Conservation (phyloP, 2,797 vertebrate genomes). For the Rhinatrema bivittatum region DNA sequence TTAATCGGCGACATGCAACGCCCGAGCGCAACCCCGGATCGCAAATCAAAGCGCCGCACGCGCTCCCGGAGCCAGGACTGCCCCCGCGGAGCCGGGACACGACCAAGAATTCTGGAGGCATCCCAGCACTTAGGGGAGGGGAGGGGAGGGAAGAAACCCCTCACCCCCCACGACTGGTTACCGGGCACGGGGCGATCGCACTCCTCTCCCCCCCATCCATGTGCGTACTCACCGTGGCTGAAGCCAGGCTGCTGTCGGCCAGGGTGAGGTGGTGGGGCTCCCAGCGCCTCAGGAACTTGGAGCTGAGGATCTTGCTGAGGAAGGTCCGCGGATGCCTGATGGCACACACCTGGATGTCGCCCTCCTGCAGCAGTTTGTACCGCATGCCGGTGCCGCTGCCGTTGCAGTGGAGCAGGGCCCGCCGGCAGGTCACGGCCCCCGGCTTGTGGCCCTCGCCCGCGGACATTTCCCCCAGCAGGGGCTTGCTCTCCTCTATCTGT, state of each 20-base stretch:
- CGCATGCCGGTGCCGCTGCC: constrained; percentile 93
- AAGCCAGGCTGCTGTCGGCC: constrained; percentile 86
- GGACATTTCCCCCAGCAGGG: constrained; percentile 81
- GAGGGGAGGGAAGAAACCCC: too few relatives aligned
- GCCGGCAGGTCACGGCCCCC: constrained; percentile 76
- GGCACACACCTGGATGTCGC: constrained; percentile 97
- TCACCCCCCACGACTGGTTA: too few relatives aligned
- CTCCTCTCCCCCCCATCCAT: too few relatives aligned
- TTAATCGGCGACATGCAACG: too few relatives aligned
- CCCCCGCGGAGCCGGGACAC: too few relatives aligned
- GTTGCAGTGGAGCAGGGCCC: constrained; percentile 77
- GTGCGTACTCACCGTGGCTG: constrained; percentile 87
- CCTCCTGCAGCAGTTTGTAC: constrained; percentile 95
- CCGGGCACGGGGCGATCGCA: too few relatives aligned
- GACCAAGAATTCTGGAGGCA: too few relatives aligned
- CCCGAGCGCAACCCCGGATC: too few relatives aligned
- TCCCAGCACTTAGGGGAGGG: too few relatives aligned
- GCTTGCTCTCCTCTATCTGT: constrained; percentile 88
- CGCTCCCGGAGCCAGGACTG: too few relatives aligned
- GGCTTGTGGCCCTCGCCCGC: constrained; percentile 64
- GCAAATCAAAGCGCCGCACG: too few relatives aligned
- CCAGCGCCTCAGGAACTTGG: constrained; percentile 92
- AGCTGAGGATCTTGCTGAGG: constrained; percentile 97
- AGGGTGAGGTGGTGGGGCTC: constrained; percentile 93
- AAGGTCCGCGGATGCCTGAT: constrained; percentile 94